Conservation (phyloP, 2,797 vertebrate species). For the Babyrousa celebensis region DNA sequence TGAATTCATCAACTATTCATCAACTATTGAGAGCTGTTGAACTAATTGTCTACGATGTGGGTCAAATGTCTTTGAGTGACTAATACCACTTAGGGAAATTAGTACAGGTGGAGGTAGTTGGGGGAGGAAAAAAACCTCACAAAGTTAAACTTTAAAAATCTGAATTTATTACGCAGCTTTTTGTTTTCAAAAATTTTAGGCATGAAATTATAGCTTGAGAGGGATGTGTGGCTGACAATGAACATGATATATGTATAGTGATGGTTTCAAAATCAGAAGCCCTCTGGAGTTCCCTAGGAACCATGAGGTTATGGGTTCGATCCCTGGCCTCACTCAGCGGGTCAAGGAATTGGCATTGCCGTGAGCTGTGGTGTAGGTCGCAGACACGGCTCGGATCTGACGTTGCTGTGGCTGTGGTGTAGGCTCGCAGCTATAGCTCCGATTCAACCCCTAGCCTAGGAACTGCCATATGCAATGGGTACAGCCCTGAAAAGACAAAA, state of each 20-base stretch:
- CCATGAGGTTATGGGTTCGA: too few relatives aligned
- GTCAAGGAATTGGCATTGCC: too few relatives aligned
- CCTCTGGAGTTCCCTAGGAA: too few relatives aligned
- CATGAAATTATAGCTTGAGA: not conserved
- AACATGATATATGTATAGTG: not conserved
- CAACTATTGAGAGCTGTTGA: constrained; percentile 69
- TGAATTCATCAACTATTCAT: constrained; percentile 82
- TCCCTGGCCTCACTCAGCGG: too few relatives aligned
- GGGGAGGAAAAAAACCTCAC: not conserved
- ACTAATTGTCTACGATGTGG: constrained; percentile 76
- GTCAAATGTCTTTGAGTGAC: constrained; percentile 75
- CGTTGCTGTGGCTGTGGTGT: too few relatives aligned
- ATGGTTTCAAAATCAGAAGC: constrained; percentile 26
- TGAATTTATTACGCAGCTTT: not conserved
- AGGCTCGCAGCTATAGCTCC: too few relatives aligned
- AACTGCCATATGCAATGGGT: too few relatives aligned
- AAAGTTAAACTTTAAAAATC: constrained; percentile 57
- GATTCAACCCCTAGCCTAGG: too few relatives aligned
- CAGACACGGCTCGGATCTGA: too few relatives aligned
- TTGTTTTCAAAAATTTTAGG: not conserved
- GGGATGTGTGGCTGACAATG: not conserved
- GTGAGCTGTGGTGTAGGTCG: too few relatives aligned
- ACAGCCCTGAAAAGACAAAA: too few relatives aligned
- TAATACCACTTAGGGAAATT: constrained; percentile 66
- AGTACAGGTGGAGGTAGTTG: constrained; percentile 34